Evolutionary conservation across 2,797 vertebrate species (phyloP).

Genomic region (Betta splendens): DNA sequence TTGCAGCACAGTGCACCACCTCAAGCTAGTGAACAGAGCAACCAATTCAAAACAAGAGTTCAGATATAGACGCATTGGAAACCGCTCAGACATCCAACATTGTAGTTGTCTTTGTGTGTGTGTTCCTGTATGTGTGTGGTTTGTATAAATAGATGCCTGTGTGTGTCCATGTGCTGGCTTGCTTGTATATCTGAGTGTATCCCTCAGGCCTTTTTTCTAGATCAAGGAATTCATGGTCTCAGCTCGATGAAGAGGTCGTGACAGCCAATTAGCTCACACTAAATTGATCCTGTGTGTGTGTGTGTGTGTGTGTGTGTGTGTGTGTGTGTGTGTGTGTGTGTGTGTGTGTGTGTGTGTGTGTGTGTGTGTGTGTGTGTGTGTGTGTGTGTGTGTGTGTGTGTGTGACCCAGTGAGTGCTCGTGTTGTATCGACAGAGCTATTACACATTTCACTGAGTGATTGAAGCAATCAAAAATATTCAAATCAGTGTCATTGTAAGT

Average conservation of each 20-base stretch:
- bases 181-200: slow-evolving; percentile 46
- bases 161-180: slow-evolving; percentile 18
- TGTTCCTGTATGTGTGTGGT: slow-evolving; percentile 2
- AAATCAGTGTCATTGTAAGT: slow-evolving; percentile 27
- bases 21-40: slow-evolving; percentile 16
- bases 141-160: slow-evolving; percentile 4
- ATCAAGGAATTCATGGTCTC: slow-evolving; percentile 64
- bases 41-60: background rate
- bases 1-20: slow-evolving; percentile 10
- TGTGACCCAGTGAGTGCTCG: slow-evolving; percentile 50
- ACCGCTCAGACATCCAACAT: slow-evolving; percentile 14
- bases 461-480: slow-evolving; percentile 16
- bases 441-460: slow-evolving; percentile 63
- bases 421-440: slow-evolving; percentile 67
- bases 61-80: slow-evolving; percentile 14
- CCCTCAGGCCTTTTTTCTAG: slow-evolving; percentile 58
- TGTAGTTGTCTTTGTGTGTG: slow-evolving; percentile 8
- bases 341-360: background rate
- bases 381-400: background rate
- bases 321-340: slow-evolving; percentile 3
- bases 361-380: slow-evolving; percentile 6
- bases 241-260: slow-evolving; percentile 66
- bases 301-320: slow-evolving; percentile 9
- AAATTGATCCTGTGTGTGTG: slow-evolving; percentile 63
- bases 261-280: slow-evolving; percentile 70